These are phyloP conservation scores for Nipponacmea schrenckii DNA, from an alignment of 2,888 invertebrate species.

Conservation along the genomic window DNA sequence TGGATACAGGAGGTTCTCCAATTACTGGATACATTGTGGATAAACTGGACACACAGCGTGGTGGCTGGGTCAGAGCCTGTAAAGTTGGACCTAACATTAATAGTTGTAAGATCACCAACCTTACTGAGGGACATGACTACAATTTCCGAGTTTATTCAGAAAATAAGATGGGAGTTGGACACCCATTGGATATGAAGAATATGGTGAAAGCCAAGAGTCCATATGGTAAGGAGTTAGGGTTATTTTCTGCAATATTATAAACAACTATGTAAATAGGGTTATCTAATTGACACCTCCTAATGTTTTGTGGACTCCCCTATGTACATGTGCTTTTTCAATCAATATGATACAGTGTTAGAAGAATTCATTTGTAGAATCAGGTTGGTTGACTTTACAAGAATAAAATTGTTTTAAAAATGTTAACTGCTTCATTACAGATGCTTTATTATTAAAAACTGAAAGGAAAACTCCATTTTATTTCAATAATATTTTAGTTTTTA, in stretches of 20 bases:
- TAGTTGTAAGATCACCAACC: slow-evolving; percentile 35
- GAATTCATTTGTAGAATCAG: too few species aligned
- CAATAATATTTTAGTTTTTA: too few species aligned
- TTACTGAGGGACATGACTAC: slow-evolving; percentile 55
- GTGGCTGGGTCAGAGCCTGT: slow-evolving; percentile 57
- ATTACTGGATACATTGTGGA: slow-evolving; percentile 63
- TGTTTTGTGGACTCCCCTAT: too few species aligned
- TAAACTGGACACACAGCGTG: slow-evolving; percentile 49
- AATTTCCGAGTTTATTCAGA: slow-evolving; percentile 66
- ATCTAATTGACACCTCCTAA: too few species aligned
- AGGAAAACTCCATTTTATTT: too few species aligned
- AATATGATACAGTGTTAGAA: too few species aligned
- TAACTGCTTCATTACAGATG: too few species aligned
- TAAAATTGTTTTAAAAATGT: too few species aligned
- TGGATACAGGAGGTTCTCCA: slow-evolving; percentile 62
- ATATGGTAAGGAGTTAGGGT: slow-evolving; percentile 75
- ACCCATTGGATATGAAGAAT: slow-evolving; percentile 79
- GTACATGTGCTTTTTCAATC: too few species aligned
- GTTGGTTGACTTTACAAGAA: too few species aligned
- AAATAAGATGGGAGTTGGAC: slow-evolving; percentile 66
- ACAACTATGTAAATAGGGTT: not conserved
- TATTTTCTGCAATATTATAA: not conserved
- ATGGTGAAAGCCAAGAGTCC: slow-evolving; percentile 71
- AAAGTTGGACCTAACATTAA: slow-evolving; percentile 39
- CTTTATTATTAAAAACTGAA: too few species aligned